Conservation (phyloP, 2,888 invertebrate genomes). For the Cabera pusaria region DNA sequence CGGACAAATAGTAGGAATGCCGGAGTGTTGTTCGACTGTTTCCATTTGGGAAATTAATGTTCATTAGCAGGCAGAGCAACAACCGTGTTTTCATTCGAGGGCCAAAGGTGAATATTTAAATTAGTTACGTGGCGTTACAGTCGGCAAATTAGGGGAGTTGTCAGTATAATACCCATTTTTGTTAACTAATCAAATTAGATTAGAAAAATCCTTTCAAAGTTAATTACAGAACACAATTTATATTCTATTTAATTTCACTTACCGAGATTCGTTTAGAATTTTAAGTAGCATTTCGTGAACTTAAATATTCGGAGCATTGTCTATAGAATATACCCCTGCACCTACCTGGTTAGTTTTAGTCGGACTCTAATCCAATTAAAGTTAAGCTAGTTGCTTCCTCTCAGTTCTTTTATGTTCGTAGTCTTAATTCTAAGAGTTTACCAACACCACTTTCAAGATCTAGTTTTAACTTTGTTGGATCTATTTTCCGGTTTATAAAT, state of each 20-base stretch:
- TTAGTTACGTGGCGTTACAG: slow-evolving; percentile 39
- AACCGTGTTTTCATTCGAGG: slow-evolving; percentile 41
- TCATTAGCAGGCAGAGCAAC: slow-evolving; percentile 41
- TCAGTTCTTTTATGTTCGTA: slow-evolving; percentile 30
- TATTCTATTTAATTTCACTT: slow-evolving; percentile 20
- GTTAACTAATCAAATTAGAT: slow-evolving; percentile 32
- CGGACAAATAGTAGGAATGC: slow-evolving; percentile 35
- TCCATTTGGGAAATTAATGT: slow-evolving; percentile 52
- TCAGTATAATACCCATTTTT: slow-evolving; percentile 26
- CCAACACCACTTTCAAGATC: slow-evolving; percentile 14
- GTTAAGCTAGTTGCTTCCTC: slow-evolving; percentile 29
- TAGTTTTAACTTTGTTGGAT: slow-evolving; percentile 13
- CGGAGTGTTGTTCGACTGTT: slow-evolving; percentile 39
- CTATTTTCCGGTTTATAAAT: slow-evolving; percentile 12
- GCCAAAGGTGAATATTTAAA: slow-evolving; percentile 47
- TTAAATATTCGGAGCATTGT: slow-evolving; percentile 23
- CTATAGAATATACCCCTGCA: too few species aligned
- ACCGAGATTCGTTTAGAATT: slow-evolving; percentile 19
- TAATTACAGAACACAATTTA: slow-evolving; percentile 21
- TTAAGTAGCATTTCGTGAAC: slow-evolving; percentile 22
- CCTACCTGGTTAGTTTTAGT: slow-evolving; percentile 16
- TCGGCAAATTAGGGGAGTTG: slow-evolving; percentile 35
- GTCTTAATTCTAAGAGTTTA: slow-evolving; percentile 20
- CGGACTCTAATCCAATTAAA: slow-evolving; percentile 23
- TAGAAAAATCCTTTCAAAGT: slow-evolving; percentile 31